Base-by-base conservation (phyloP, 2,113 vertebrate genomes). In the Perccottus glenii region DNA sequence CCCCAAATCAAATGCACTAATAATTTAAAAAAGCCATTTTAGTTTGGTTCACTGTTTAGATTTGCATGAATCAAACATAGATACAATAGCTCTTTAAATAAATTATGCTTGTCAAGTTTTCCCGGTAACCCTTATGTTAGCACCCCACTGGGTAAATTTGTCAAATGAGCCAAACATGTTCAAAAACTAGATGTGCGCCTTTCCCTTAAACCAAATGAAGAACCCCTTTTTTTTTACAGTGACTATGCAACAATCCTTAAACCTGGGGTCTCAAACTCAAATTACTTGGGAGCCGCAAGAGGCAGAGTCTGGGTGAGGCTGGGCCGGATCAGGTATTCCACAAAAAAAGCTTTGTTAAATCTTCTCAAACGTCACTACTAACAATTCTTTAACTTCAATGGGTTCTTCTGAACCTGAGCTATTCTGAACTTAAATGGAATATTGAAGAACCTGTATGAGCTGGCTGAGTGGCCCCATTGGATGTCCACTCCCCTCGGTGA, bases 21-120 rank as follows among this genome's bases (percentile, higher is more conserved):
- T 64, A 72, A 85, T 80, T 57, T 73, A 83, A 80, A 74, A 8
- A 27, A 53, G 60, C 78, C 19, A 82, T 55, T 80, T 78, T 33
- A 44, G 61, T 19, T 46, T 62, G 70, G 78, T 68, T 81, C 59
- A 79, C 78, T 86, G 73, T 82, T 82, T 70, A 75, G 70, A 80
- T 74, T 7, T 73, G 57, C 74, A 64, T 77, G 75, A 75, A 80
- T 85, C 61, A 88, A 81, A 75, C 19, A 27, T 27, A 27, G 19
- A 27, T 11, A 9, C 42, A 73, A 48, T 70, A 50, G 44, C 46
- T 70, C 51, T 59, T 56, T 70, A 47, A 84, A 85, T 74, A 83
- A 84, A 78, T 80, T 1, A 71, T 70, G 69, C 15, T 59, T 55
- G 77, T 64, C 57, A 73, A 80, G 45, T 82, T 8, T 76, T 75